phyloP scores from a whole-genome alignment of 2,888 invertebrate species.

The Macaria notata region DNA sequence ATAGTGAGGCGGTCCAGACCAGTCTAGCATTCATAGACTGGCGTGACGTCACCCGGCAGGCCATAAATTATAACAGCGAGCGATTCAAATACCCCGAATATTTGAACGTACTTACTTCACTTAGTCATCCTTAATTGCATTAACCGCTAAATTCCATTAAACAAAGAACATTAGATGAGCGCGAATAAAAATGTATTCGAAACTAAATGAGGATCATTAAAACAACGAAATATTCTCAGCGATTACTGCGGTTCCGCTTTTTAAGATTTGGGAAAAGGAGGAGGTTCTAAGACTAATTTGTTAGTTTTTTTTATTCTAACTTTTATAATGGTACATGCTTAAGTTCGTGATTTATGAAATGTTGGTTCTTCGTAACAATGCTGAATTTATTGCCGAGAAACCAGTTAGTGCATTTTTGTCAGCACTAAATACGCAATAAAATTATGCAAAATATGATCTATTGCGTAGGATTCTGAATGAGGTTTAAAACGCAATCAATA shows the following conservation, averaged over 20 bases:
- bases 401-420: no score
- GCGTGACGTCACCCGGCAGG: conserved; percentile 22
- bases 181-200: conserved; percentile 3
- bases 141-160: conserved; percentile 18
- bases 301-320: no score
- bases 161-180: conserved; percentile 13
- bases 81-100: conserved; percentile 20
- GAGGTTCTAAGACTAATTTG: no score
- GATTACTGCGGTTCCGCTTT: neutral
- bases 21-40: conserved; percentile 27
- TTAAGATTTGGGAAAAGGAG: no score
- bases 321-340: no score
- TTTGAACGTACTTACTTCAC: conserved; percentile 23
- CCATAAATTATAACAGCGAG: conserved; percentile 23
- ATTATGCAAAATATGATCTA: conserved; percentile 8
- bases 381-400: no score
- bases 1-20: conserved; percentile 24
- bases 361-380: no score
- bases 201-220: neutral
- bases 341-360: no score
- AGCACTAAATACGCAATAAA: neutral
- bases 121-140: conserved; percentile 23
- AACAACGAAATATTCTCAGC: conserved; percentile 1
- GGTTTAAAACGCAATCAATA: conserved; percentile 1
- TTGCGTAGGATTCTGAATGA: conserved; percentile 4